These are phyloP conservation scores for Flexamia atlantica DNA, from an alignment of 2,888 invertebrate species.

Conservation along the genomic window DNA sequence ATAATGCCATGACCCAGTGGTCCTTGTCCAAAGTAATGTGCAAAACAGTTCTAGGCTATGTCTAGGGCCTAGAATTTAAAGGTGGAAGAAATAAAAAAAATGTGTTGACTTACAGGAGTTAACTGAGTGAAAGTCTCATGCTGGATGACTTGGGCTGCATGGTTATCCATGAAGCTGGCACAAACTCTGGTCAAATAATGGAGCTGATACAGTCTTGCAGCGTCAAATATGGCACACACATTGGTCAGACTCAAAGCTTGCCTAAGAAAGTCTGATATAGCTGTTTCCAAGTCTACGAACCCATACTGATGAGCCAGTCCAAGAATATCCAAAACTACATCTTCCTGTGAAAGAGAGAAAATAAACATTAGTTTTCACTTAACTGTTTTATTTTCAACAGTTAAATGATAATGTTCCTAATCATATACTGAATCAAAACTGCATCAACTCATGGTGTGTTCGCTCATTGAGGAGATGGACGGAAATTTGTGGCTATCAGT, in stretches of 20 bases:
- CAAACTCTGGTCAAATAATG: constrained; percentile 84
- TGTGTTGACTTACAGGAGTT: constrained; percentile 83
- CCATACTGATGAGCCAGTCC: constrained; percentile 98
- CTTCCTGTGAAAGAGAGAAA: constrained; percentile 67
- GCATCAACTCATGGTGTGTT: too few relatives aligned
- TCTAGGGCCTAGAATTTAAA: too few relatives aligned
- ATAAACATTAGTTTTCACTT: too few relatives aligned
- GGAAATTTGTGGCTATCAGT: too few relatives aligned
- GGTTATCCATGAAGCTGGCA: constrained; percentile 92
- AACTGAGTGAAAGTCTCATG: constrained; percentile 91
- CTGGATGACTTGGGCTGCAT: constrained; percentile 90
- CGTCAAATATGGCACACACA: constrained; percentile 96
- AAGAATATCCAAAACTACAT: constrained; percentile 78
- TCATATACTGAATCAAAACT: too few relatives aligned
- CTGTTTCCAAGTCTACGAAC: constrained; percentile 92
- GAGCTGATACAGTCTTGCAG: constrained; percentile 86
- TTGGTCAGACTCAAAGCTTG: constrained; percentile 92
- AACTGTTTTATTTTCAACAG: too few relatives aligned
- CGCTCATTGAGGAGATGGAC: too few relatives aligned
- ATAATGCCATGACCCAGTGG: too few relatives aligned
- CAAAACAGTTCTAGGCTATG: too few relatives aligned
- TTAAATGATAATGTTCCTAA: too few relatives aligned
- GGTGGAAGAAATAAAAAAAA: too few relatives aligned
- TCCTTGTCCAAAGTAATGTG: too few relatives aligned
- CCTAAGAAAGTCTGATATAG: constrained; percentile 95